Conservation (phyloP, 64 coral and sea anemone genomes). For the Cladopsammia gracilis region DNA sequence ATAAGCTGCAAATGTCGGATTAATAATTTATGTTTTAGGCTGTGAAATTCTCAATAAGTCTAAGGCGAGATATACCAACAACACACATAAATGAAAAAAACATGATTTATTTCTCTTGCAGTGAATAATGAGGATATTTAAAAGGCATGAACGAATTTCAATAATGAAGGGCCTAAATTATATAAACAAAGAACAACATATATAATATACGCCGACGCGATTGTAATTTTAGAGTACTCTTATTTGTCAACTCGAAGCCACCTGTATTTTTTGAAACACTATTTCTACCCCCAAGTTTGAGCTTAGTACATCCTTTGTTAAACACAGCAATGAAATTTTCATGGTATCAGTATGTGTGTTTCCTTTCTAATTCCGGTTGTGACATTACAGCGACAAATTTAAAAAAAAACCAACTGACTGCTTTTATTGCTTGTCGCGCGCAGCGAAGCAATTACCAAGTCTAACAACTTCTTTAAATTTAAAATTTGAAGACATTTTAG, state of each 20-base stretch:
- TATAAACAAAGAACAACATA: background rate
- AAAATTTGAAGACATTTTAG: slow-evolving; percentile 26
- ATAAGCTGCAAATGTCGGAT: background rate
- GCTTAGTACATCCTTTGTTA: too few species aligned
- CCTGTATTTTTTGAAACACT: background rate
- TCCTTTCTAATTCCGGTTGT: background rate
- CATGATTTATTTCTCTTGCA: too few species aligned
- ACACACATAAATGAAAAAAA: too few species aligned
- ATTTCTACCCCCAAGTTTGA: background rate
- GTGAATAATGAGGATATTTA: background rate
- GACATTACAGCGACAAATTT: too few species aligned
- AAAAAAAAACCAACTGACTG: too few species aligned
- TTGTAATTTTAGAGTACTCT: slow-evolving; percentile 26
- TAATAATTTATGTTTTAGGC: background rate
- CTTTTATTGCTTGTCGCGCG: too few species aligned
- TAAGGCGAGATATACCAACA: too few species aligned
- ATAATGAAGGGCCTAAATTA: background rate
- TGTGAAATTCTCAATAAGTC: background rate
- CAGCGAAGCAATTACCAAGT: background rate
- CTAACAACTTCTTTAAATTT: background rate
- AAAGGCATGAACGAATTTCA: background rate
- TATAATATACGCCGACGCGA: background rate
- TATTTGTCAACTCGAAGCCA: slow-evolving; percentile 9
- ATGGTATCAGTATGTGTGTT: background rate
- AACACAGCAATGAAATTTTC: background rate